These are phyloP conservation scores for Ostrea edulis DNA, from an alignment of 1,140 invertebrate genomes.

Conservation along the genomic window DNA sequence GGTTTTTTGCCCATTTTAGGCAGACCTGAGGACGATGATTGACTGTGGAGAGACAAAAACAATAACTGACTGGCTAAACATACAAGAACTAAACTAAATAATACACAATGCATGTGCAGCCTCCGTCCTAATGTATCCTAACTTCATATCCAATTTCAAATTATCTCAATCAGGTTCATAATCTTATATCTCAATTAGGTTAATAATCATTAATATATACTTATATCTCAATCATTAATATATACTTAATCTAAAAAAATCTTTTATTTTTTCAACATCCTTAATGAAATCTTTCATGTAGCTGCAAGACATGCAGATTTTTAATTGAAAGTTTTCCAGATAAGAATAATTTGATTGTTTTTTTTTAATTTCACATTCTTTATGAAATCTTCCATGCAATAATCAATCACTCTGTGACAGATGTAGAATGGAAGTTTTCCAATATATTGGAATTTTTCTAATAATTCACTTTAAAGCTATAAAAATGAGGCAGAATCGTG, in stretches of 20 bases:
- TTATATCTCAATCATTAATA: too few species aligned
- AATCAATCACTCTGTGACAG: not conserved
- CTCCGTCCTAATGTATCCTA: not conserved
- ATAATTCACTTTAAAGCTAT: not conserved
- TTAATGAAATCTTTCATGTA: too few species aligned
- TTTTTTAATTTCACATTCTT: not conserved
- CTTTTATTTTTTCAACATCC: too few species aligned
- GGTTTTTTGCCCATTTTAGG: slow-evolving; percentile 60
- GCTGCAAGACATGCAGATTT: too few species aligned
- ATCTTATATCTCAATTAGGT: too few species aligned
- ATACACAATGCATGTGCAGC: slow-evolving; percentile 3
- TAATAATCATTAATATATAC: too few species aligned
- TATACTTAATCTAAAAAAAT: too few species aligned
- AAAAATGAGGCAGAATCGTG: not conserved
- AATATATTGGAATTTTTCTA: not conserved
- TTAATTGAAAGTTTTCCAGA: too few species aligned
- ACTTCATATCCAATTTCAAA: not conserved
- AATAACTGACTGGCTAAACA: not conserved
- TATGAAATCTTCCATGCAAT: not conserved
- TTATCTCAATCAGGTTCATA: too few species aligned
- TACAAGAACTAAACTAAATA: not conserved
- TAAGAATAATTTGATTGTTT: not conserved
- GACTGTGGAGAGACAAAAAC: slow-evolving; percentile 50
- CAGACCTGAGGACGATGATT: slow-evolving; percentile 55
- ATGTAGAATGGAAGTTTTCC: too few species aligned